Conservation (phyloP, 2,113 vertebrate genomes). For the Tachysurus vachellii region DNA sequence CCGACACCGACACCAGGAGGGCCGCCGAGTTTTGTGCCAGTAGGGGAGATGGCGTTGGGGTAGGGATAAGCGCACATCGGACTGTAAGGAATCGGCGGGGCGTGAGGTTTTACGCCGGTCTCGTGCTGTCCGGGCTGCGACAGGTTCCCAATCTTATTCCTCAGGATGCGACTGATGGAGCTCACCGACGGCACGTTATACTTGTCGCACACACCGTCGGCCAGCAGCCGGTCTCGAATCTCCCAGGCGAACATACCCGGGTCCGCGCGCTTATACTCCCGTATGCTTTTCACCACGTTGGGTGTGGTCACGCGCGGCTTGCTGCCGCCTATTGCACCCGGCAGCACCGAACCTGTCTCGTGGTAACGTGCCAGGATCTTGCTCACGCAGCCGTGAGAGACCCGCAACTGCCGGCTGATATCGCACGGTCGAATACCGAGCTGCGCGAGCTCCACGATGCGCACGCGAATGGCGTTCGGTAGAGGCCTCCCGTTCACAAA, state of each 20-base stretch:
- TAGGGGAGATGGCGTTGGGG: constrained; percentile 73
- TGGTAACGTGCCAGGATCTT: constrained; percentile 91
- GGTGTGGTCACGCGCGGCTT: constrained; percentile 91
- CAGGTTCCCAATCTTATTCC: constrained; percentile 85
- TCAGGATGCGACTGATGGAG: constrained; percentile 89
- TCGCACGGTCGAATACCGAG: constrained; percentile 91
- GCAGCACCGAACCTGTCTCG: constrained; percentile 90
- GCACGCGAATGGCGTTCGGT: constrained; percentile 84
- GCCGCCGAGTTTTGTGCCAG: constrained; percentile 74
- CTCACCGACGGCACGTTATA: constrained; percentile 93
- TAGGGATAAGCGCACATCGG: constrained; percentile 85
- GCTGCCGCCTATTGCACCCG: constrained; percentile 90
- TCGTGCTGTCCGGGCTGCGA: constrained; percentile 76
- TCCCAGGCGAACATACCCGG: constrained; percentile 95
- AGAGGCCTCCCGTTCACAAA: constrained; percentile 91
- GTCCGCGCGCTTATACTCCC: constrained; percentile 88
- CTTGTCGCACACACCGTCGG: constrained; percentile 89
- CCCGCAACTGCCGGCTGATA: constrained; percentile 87
- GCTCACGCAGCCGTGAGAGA: constrained; percentile 89
- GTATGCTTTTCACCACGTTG: constrained; percentile 86
- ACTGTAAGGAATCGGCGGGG: constrained; percentile 78
- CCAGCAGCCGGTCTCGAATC: constrained; percentile 87
- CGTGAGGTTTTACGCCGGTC: constrained; percentile 66
- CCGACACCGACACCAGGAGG: constrained; percentile 73
- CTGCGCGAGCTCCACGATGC: constrained; percentile 90